A percentile compares a stretch with the other conserved stretches of the same genome.
phyloP scores from a whole-genome alignment of 2,113 vertebrate species.

The Opisthocomus hoazin region DNA sequence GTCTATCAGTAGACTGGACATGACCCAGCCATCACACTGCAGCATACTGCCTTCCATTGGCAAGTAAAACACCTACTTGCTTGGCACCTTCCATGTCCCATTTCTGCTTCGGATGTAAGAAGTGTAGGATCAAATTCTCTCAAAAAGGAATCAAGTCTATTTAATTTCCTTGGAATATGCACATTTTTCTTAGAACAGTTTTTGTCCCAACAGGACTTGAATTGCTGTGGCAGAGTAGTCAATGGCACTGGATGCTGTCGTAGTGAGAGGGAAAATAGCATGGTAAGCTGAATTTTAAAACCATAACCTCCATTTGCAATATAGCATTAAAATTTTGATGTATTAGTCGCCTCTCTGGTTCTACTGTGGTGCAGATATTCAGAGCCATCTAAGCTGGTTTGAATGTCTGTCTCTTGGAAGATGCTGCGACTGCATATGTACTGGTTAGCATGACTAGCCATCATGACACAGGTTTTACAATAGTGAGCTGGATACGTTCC shows the following conservation, averaged over 20 bases:
- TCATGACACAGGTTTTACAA: background rate
- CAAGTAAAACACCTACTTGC: background rate
- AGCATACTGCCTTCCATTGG: background rate
- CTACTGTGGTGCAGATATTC: background rate
- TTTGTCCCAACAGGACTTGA: constrained; percentile 52
- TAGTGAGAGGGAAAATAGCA: constrained; percentile 36
- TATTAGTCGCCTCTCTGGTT: background rate
- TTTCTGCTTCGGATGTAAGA: background rate
- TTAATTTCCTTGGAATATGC: background rate
- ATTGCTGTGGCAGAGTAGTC: constrained; percentile 76
- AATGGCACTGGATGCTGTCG: constrained; percentile 77
- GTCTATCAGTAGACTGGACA: background rate
- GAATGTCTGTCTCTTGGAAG: background rate
- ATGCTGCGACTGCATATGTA: background rate
- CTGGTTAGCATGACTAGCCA: background rate
- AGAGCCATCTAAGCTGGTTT: background rate
- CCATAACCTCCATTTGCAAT: background rate
- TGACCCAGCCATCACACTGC: background rate
- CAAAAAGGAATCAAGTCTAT: background rate
- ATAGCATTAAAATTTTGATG: background rate
- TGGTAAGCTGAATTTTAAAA: constrained; percentile 23
- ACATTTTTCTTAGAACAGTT: background rate
- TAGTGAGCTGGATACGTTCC: background rate
- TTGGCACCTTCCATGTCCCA: background rate
- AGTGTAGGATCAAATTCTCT: background rate